Conservation (phyloP, 1,140 invertebrate genomes). For the Pseudoatta argentina region DNA sequence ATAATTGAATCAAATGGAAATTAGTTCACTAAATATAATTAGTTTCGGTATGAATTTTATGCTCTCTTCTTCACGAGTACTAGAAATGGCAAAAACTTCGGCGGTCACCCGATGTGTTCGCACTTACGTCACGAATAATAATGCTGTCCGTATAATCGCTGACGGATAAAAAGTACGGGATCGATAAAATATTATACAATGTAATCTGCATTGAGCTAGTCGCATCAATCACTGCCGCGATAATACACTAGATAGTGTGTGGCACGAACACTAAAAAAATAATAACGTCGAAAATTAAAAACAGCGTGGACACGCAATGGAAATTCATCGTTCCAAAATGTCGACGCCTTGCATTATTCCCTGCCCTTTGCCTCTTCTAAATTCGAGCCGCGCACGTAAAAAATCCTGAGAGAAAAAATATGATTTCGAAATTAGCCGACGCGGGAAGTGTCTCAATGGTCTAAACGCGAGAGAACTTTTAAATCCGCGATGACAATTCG, state of each 20-base stretch:
- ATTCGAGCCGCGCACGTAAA: not conserved
- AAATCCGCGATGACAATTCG: slow-evolving; percentile 25
- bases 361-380: too few relatives aligned
- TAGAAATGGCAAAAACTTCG: not conserved
- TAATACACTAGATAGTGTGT: not conserved
- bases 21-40: slow-evolving; percentile 8
- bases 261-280: not conserved
- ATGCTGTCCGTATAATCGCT: not conserved
- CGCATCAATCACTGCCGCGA: not conserved
- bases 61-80: not conserved
- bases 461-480: slow-evolving; percentile 23
- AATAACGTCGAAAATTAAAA: slow-evolving; percentile 1
- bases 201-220: slow-evolving; percentile 9
- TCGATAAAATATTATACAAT: slow-evolving; percentile 37
- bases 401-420: not conserved
- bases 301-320: not conserved
- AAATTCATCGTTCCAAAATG: slow-evolving; percentile 12
- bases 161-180: not conserved
- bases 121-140: not conserved
- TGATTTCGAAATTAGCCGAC: slow-evolving; percentile 4
- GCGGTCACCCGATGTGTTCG: not conserved
- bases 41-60: slow-evolving; percentile 1
- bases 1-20: slow-evolving; percentile 37
- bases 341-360: not conserved
- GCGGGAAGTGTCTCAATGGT: not conserved